Conservation (phyloP, 2,797 vertebrate genomes). For the Rhadinocentrus ornatus region DNA sequence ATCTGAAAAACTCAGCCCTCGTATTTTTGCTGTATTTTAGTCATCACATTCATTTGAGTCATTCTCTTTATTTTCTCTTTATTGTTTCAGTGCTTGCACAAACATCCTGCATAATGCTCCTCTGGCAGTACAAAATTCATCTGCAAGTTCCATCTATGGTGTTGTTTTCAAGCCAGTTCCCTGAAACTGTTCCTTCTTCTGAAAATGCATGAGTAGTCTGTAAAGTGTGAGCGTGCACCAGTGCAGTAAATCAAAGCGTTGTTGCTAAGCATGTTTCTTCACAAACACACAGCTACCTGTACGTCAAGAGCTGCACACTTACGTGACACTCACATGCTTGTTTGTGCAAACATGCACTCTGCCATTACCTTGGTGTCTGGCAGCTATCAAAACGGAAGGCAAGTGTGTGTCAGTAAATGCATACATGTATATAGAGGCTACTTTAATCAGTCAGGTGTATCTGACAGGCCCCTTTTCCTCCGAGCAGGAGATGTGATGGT, state of each 20-base stretch:
- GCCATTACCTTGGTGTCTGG: constrained; percentile 12
- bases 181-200: constrained; percentile 37
- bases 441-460: constrained; percentile 69
- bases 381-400: constrained; percentile 45
- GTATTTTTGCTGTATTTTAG: too few species aligned
- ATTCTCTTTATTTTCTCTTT: background rate
- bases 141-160: background rate
- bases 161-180: constrained; percentile 23
- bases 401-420: constrained; percentile 61
- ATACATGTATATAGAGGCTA: constrained; percentile 62
- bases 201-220: constrained; percentile 47
- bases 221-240: constrained; percentile 21
- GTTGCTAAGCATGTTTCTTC: constrained; percentile 14
- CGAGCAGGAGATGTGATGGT: constrained; percentile 58
- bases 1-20: background rate
- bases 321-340: background rate
- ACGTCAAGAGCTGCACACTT: background rate
- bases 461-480: constrained; percentile 74
- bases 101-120: background rate
- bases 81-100: too few species aligned
- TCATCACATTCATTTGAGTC: background rate
- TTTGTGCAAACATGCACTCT: constrained; percentile 6
- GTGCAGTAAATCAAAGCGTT: constrained; percentile 42
- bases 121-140: background rate
- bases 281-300: constrained; percentile 9